phyloP scores from a whole-genome alignment of 2,113 vertebrate species.

The Conger conger region DNA sequence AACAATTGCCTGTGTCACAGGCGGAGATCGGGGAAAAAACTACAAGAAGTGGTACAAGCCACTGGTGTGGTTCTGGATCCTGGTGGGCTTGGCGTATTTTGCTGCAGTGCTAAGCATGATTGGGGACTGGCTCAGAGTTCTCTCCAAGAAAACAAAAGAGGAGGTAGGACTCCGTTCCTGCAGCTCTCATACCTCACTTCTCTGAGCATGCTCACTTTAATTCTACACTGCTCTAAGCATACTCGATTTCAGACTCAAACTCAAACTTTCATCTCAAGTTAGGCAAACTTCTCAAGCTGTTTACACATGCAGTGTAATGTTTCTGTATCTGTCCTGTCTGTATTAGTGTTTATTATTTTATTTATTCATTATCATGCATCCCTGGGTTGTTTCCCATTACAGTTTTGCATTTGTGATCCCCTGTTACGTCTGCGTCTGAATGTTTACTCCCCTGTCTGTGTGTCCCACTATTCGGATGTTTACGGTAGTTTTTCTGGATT shows the following conservation, averaged over 20 bases:
- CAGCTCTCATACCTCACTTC: background rate
- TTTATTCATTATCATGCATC: no score
- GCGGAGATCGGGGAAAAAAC: slow-evolving; percentile 82
- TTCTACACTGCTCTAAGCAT: background rate
- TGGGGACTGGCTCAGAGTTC: slow-evolving; percentile 93
- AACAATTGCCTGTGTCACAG: slow-evolving; percentile 58
- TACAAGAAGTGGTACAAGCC: slow-evolving; percentile 95
- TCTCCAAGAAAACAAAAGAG: slow-evolving; percentile 98
- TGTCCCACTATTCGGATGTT: no score
- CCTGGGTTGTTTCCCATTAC: no score
- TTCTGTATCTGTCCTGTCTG: no score
- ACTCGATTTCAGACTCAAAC: background rate
- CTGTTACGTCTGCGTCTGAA: no score
- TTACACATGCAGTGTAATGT: no score
- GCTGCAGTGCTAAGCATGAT: slow-evolving; percentile 99
- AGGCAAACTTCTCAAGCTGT: no score
- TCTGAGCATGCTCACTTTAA: background rate
- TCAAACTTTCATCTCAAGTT: no score
- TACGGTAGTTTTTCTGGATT: no score
- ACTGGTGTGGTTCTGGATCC: slow-evolving; percentile 98
- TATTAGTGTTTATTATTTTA: no score
- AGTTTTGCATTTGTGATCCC: no score
- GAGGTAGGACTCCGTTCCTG: slow-evolving; percentile 78
- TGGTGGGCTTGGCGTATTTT: slow-evolving; percentile 96
- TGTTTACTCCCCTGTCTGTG: no score